Evolutionary conservation across 2,888 invertebrate genomes (phyloP).

Genomic region (Phyllotreta cruciferae): DNA sequence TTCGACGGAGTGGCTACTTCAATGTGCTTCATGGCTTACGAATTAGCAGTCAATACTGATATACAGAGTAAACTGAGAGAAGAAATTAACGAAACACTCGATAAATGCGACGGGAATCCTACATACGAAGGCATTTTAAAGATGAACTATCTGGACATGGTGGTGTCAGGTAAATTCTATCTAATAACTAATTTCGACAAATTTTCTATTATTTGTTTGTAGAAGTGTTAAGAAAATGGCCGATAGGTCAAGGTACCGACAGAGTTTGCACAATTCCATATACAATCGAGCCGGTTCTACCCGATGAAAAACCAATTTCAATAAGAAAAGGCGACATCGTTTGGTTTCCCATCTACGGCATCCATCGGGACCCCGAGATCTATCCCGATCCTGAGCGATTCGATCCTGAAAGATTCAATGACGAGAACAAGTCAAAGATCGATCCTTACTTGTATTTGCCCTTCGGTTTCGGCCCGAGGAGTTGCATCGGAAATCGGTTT

Average conservation of each 20-base stretch:
- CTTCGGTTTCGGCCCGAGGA: conserved; percentile 64
- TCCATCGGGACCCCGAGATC: conserved; percentile 56
- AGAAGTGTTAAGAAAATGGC: conserved; percentile 45
- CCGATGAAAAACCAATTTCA: conserved; percentile 43
- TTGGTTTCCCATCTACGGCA: conserved; percentile 53
- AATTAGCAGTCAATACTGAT: conserved; percentile 67
- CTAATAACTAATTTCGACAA: not conserved
- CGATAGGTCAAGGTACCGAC: conserved; percentile 51
- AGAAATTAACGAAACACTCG: conserved; percentile 9
- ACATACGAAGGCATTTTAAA: conserved; percentile 26
- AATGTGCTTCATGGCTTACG: conserved; percentile 63
- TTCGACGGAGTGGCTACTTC: conserved; percentile 62
- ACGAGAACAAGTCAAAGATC: conserved; percentile 57
- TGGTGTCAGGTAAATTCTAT: conserved; percentile 15
- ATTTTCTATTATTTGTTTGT: conserved; percentile 12
- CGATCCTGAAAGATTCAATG: conserved; percentile 57
- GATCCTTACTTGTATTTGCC: conserved; percentile 62
- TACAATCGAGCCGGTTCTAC: conserved; percentile 47
- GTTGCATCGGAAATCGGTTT: conserved; percentile 61
- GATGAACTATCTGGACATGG: conserved; percentile 27
- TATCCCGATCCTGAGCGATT: conserved; percentile 61
- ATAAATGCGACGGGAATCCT: conserved; percentile 18
- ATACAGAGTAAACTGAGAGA: conserved; percentile 58
- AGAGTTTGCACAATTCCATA: conserved; percentile 62
- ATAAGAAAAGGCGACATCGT: conserved; percentile 50